A percentile compares a stretch with the other conserved stretches of the same genome.
Conservation (phyloP, 2,797 vertebrate genomes). For the Craterocephalus amniculus region DNA sequence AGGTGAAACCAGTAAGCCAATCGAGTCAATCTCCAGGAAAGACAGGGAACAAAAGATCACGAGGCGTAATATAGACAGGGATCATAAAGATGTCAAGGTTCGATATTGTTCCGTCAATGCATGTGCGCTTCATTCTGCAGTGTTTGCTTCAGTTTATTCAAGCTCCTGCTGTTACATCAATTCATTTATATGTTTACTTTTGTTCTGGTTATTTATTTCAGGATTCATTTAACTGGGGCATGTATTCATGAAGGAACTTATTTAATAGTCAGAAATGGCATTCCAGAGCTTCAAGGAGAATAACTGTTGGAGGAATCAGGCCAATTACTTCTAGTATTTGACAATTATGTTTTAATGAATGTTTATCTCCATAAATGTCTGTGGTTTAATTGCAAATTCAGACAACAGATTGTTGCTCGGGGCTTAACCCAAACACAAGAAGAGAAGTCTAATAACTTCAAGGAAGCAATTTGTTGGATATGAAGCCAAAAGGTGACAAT, state of each 20-base stretch:
- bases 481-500: background rate
- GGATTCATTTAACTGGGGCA: background rate
- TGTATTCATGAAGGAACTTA: background rate
- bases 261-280: background rate
- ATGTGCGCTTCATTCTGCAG: background rate
- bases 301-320: slow-evolving; percentile 10
- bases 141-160: background rate
- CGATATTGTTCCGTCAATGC: background rate
- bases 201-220: background rate
- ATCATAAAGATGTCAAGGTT: background rate
- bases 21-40: too few relatives aligned
- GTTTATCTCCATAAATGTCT: background rate
- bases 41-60: background rate
- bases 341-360: slow-evolving; percentile 17
- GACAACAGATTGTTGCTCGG: slow-evolving; percentile 10
- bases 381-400: slow-evolving; percentile 2
- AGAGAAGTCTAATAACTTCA: background rate
- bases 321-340: slow-evolving; percentile 6
- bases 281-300: slow-evolving; percentile 13
- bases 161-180: background rate
- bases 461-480: background rate
- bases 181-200: background rate
- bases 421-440: background rate
- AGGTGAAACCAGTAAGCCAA: background rate
- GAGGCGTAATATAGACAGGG: background rate